Conservation (phyloP, 2,797 vertebrate species). For the Crenichthys baileyi region DNA sequence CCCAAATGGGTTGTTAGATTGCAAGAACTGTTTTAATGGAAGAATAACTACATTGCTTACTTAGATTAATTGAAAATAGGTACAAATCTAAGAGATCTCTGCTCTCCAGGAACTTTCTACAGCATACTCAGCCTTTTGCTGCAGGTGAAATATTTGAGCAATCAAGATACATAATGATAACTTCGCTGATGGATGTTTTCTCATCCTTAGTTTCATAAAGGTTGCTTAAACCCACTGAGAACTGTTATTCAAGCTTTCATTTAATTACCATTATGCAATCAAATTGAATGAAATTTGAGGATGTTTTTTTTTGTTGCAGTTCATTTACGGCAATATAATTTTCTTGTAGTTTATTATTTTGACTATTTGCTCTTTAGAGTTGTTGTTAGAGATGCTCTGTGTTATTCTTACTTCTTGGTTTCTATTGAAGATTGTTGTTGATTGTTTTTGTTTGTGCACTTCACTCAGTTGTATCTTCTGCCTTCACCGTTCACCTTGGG, state of each 20-base stretch:
- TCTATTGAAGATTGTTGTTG: background rate
- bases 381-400: background rate
- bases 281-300: background rate
- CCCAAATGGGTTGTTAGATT: background rate
- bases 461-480: background rate
- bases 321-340: background rate
- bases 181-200: background rate
- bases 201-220: background rate
- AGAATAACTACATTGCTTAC: too few relatives aligned
- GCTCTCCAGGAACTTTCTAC: background rate
- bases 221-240: background rate
- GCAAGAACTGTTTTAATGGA: background rate
- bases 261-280: background rate
- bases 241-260: background rate
- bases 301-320: background rate
- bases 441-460: background rate
- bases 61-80: background rate
- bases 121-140: background rate
- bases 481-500: background rate
- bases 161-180: background rate
- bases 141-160: background rate
- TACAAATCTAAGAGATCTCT: background rate
- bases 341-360: background rate
- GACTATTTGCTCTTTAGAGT: background rate
- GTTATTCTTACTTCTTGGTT: background rate